Base-by-base conservation (phyloP, 2,888 invertebrate genomes). In the Patella ulyssiponensis region DNA sequence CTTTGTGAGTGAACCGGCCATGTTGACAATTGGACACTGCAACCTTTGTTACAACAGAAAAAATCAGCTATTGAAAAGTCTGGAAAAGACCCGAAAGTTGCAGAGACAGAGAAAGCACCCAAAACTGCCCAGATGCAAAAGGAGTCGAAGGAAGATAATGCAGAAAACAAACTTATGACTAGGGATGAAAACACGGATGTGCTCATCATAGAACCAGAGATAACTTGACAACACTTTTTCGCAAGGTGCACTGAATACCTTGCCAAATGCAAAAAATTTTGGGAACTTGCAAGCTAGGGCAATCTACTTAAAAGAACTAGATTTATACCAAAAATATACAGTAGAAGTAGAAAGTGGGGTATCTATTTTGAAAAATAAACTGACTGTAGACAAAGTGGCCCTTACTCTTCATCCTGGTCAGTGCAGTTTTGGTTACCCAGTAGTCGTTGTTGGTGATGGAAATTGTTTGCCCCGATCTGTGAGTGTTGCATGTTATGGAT, bases 391-490 rank as follows among this genome's bases (percentile, higher is more conserved):
- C 20, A 27, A 69, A 69, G 27, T 23, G 27, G 27, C 20, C 23
- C 20, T 12, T 23, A 69, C 23, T 12, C 12, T 23, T 20, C 20
- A 20, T 69, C 69, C 20, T 23, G 27, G 23, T 69, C 69, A 69
- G 69, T 23, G 23, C 27, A 23, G 69, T 69, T 20, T 27, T 23
- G 69, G 23, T 69, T 20, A 69, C 69, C 20, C 52, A 52, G 44
- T 52, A 33, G 44, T n/a, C 23, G 52, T 71, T 71, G 20, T 71
- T 52, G 76, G 76, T n/a, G 77, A 80, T 76, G 79, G 81, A 23
- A 80, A 81, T 70, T 81, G 81, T 75, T 54, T 81, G 5, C 82
- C 80, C 15, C 74, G 72, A 33, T 53, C 58, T 71, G 81, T 75
- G 23, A 81, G 82, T 77, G 73, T 80, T n/a, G 77, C 73, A 52